Evolutionary conservation across 1,140 invertebrate species (phyloP).

Genomic region (Drosophila neocordata): DNA sequence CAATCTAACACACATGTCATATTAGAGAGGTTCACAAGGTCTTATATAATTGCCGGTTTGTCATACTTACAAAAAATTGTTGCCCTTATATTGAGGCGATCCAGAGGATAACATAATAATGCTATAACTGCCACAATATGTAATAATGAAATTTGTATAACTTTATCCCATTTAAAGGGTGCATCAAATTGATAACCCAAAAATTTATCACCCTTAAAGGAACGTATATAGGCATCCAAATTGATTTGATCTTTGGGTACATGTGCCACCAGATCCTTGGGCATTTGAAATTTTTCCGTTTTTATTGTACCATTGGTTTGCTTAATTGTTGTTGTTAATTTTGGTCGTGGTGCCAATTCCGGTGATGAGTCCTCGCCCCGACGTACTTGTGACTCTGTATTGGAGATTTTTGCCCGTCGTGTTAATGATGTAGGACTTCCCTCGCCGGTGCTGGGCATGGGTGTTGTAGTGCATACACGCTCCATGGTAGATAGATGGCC

Average conservation of each 20-base stretch:
- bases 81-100: slow-evolving; percentile 40
- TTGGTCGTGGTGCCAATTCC: slow-evolving; percentile 46
- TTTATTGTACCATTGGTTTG: neutral
- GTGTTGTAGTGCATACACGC: slow-evolving; percentile 66
- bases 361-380: slow-evolving; percentile 67
- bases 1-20: slow-evolving; percentile 17
- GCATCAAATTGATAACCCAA: slow-evolving; percentile 74
- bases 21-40: neutral
- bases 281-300: slow-evolving; percentile 17
- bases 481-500: slow-evolving; percentile 76
- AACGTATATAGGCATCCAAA: slow-evolving; percentile 66
- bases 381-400: slow-evolving; percentile 46
- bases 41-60: slow-evolving; percentile 21
- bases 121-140: slow-evolving; percentile 64
- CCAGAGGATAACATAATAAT: slow-evolving; percentile 57
- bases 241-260: slow-evolving; percentile 69
- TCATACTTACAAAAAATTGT: slow-evolving; percentile 76
- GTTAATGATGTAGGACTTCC: slow-evolving; percentile 50
- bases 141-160: slow-evolving; percentile 76
- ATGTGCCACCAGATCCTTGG: slow-evolving; percentile 39
- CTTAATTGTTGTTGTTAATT: slow-evolving; percentile 30
- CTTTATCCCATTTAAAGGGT: slow-evolving; percentile 82
- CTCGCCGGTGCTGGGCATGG: slow-evolving; percentile 53
- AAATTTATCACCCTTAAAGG: slow-evolving; percentile 68
- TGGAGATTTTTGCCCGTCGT: slow-evolving; percentile 53